A percentile compares a stretch with the other conserved stretches of the same genome.
phyloP scores from a whole-genome alignment of 2,888 invertebrate species.

The Hydropsyche betteni region DNA sequence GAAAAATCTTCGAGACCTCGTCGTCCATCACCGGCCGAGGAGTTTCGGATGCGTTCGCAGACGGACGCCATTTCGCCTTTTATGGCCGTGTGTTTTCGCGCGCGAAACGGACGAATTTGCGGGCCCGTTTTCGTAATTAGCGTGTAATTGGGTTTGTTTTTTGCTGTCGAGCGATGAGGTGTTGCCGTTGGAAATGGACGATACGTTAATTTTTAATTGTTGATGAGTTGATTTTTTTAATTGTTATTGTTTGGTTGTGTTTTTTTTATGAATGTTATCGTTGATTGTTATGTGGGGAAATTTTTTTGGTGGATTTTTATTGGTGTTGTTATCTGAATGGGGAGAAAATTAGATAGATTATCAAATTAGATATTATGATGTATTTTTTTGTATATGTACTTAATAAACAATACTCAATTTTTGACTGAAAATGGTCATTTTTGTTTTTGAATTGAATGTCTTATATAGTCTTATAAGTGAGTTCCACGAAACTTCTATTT shows the following conservation, averaged over 20 bases:
- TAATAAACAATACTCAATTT: no score
- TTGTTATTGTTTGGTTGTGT: background rate
- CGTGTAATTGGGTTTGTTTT: conserved; percentile 17
- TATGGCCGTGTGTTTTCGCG: background rate
- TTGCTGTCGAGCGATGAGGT: background rate
- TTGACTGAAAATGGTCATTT: no score
- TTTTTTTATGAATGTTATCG: no score
- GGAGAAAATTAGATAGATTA: background rate
- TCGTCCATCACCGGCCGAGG: conserved; percentile 27
- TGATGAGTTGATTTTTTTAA: conserved; percentile 14
- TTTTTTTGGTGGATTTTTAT: conserved; percentile 1
- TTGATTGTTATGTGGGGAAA: no score
- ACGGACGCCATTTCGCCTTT: no score
- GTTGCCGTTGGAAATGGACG: background rate
- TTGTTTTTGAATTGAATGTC: no score
- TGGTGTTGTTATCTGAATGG: conserved; percentile 5
- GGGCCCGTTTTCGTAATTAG: conserved; percentile 13
- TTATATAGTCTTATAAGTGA: no score
- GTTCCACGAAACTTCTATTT: no score
- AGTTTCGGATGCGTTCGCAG: no score
- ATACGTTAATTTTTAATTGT: conserved; percentile 31
- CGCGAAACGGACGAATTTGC: background rate
- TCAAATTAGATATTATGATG: no score
- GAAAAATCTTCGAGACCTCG: conserved; percentile 4
- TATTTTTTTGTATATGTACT: no score